Evolutionary conservation across 2,797 vertebrate genomes (phyloP).

Genomic region (Liparis tanakae): DNA sequence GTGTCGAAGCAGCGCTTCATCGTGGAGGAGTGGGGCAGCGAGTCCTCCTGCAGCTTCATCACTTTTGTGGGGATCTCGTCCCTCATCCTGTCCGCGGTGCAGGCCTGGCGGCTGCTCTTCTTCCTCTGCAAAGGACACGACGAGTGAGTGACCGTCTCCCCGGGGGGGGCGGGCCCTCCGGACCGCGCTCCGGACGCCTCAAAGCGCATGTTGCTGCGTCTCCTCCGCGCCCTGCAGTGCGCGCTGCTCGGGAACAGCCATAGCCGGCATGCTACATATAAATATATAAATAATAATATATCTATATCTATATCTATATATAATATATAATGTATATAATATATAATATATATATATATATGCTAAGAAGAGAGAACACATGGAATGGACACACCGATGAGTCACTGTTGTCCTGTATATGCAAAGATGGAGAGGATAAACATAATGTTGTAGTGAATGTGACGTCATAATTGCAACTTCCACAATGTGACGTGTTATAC

Average conservation of each 20-base stretch:
- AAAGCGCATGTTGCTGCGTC: slow-evolving; percentile 1
- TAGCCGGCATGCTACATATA: neutral
- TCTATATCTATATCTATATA: no score
- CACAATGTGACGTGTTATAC: no score
- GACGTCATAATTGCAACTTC: no score
- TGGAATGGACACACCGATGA: slow-evolving; percentile 1
- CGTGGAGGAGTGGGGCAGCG: slow-evolving; percentile 96
- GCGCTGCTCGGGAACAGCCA: neutral
- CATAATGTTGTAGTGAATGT: neutral
- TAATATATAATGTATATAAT: neutral
- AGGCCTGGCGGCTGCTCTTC: slow-evolving; percentile 95
- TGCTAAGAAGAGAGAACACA: neutral
- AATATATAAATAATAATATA: no score
- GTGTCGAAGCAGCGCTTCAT: slow-evolving; percentile 94
- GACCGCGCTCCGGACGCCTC: slow-evolving; percentile 2
- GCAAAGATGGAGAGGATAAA: slow-evolving; percentile 35
- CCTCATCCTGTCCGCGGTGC: slow-evolving; percentile 91
- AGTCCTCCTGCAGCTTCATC: slow-evolving; percentile 94
- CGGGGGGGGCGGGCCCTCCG: neutral
- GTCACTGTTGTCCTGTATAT: slow-evolving; percentile 38
- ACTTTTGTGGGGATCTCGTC: slow-evolving; percentile 92
- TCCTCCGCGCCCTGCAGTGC: slow-evolving; percentile 10
- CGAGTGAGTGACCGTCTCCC: slow-evolving; percentile 87
- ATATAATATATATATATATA: neutral
- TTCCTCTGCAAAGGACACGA: slow-evolving; percentile 96